phyloP scores from a whole-genome alignment of 2,797 vertebrate genomes.

The Pantherophis alleghaniensis region DNA sequence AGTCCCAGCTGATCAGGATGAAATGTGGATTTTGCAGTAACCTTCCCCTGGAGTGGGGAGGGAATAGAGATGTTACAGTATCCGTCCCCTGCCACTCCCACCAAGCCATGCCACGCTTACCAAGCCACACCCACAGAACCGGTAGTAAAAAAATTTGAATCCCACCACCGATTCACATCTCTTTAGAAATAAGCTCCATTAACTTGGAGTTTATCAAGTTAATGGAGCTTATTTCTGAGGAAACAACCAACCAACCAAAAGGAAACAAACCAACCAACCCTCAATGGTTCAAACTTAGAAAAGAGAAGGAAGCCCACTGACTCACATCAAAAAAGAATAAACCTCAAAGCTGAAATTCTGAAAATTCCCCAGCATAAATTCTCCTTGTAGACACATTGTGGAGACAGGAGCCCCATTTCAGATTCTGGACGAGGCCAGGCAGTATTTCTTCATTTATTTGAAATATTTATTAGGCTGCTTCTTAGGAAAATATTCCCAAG shows the following conservation, averaged over 20 bases:
- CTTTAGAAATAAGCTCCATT: neutral
- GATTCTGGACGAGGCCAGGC: neutral
- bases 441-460: neutral
- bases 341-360: neutral
- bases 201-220: neutral
- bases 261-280: neutral
- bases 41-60: too few species aligned
- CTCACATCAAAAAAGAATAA: neutral
- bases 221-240: too few species aligned
- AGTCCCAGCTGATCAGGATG: too few species aligned
- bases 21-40: too few species aligned
- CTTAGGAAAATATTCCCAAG: neutral
- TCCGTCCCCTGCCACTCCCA: too few species aligned
- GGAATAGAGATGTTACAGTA: too few species aligned
- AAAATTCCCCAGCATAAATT: neutral
- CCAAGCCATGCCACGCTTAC: too few species aligned
- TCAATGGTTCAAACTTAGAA: neutral
- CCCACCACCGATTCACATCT: neutral
- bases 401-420: neutral
- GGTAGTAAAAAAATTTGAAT: too few species aligned
- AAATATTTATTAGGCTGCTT: conserved; percentile 1
- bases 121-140: too few species aligned
- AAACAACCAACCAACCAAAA: too few species aligned
- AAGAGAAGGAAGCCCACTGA: neutral
- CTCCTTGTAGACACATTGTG: neutral